Conservation (phyloP, 2,113 vertebrate genomes). For the Myocastor coypus region DNA sequence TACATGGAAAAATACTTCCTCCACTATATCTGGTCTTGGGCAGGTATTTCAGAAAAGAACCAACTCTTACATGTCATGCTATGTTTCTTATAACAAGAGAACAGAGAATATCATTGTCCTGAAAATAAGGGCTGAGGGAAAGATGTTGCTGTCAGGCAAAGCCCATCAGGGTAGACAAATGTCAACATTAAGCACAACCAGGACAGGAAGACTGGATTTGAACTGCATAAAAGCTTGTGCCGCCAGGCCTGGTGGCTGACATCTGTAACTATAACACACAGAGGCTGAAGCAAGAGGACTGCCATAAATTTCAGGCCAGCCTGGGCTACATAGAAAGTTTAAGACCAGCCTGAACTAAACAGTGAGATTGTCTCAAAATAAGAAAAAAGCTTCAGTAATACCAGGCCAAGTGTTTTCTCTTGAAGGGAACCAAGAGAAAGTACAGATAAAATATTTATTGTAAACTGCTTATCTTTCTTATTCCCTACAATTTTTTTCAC, state of each 20-base stretch:
- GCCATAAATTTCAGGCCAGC: neutral
- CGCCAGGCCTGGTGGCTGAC: too few species aligned
- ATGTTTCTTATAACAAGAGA: neutral
- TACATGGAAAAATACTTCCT: neutral
- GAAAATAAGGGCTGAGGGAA: neutral
- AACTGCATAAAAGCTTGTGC: neutral
- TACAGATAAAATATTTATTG: neutral
- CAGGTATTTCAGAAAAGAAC: neutral
- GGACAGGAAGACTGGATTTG: neutral
- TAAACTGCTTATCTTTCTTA: neutral
- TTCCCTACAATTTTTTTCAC: neutral
- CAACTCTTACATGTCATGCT: neutral
- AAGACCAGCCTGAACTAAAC: neutral
- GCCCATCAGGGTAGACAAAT: neutral
- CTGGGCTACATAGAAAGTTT: neutral
- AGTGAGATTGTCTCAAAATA: neutral
- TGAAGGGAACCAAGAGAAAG: accelerated
- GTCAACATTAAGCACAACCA: neutral
- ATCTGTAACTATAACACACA: neutral
- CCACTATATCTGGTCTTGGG: neutral
- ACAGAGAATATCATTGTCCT: neutral
- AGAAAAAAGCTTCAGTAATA: neutral
- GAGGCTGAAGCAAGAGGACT: neutral
- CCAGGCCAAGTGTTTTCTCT: neutral
- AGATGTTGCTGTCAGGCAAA: neutral